phyloP scores from a whole-genome alignment of 2,797 vertebrate species.

The Cheirogaleus major region DNA sequence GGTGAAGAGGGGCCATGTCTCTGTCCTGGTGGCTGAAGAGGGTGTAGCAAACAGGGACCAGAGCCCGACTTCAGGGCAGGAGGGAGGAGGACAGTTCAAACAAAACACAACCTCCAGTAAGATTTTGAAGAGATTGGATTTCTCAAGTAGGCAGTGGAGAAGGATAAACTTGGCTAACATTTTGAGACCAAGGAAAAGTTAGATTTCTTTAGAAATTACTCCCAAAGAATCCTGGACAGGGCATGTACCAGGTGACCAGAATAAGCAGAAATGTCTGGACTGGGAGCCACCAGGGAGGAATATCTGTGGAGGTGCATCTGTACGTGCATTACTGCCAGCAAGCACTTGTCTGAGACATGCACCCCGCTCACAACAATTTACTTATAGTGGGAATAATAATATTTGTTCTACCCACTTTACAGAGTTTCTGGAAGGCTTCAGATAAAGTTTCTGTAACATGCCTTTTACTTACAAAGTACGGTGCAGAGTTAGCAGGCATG shows the following conservation, averaged over 20 bases:
- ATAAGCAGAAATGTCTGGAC: not conserved
- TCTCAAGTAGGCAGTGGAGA: not conserved
- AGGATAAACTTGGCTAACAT: not conserved
- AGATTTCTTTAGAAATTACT: not conserved
- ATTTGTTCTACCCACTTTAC: not conserved
- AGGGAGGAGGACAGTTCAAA: not conserved
- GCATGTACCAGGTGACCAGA: not conserved
- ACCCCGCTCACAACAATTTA: not conserved
- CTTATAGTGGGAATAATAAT: not conserved
- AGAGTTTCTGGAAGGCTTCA: not conserved
- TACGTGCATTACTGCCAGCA: not conserved
- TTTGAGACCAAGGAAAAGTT: not conserved
- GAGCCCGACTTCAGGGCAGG: not conserved
- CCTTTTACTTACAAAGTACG: not conserved
- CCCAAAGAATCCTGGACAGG: not conserved
- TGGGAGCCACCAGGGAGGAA: not conserved
- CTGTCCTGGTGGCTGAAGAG: not conserved
- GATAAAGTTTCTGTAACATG: not conserved
- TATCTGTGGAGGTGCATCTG: not conserved
- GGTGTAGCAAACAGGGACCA: not conserved
- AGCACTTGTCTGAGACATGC: not conserved
- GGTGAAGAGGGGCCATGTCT: not conserved
- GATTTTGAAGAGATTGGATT: not conserved
- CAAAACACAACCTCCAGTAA: not conserved
- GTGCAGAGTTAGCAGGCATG: not conserved